Evolutionary conservation across 2,888 invertebrate genomes (phyloP).

Genomic region (Drosophila aldrichi): DNA sequence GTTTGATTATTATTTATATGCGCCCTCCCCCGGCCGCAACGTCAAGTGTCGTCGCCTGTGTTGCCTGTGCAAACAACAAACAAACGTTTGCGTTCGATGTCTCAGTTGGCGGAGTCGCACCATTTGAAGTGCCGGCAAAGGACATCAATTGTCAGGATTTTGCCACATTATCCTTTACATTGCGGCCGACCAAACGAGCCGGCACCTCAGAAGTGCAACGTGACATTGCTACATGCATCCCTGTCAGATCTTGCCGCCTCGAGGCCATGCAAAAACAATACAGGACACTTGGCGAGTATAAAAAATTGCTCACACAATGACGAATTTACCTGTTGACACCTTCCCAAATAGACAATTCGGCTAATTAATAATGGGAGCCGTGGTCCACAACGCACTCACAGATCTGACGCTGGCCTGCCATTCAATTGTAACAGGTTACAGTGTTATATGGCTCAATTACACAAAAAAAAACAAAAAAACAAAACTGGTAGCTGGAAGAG

Average conservation of each 20-base stretch:
- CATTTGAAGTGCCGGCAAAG: constrained; percentile 74
- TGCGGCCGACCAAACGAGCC: constrained; percentile 52
- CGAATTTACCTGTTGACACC: constrained; percentile 82
- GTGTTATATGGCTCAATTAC: constrained; percentile 58
- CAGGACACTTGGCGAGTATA: constrained; percentile 31
- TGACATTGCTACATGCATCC: constrained; percentile 73
- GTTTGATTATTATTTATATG: constrained; percentile 76
- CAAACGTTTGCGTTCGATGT: constrained; percentile 40
- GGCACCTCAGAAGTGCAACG: constrained; percentile 70
- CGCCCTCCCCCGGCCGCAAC: constrained; percentile 53
- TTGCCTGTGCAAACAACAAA: constrained; percentile 67
- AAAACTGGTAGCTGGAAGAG: constrained; percentile 23
- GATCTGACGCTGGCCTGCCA: constrained; percentile 17
- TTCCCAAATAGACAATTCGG: constrained; percentile 73
- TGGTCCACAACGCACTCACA: constrained; percentile 24
- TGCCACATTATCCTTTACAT: constrained; percentile 81
- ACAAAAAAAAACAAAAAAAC: neutral
- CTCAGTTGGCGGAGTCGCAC: constrained; percentile 33
- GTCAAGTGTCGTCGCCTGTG: constrained; percentile 61
- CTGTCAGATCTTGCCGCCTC: constrained; percentile 63
- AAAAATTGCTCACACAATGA: constrained; percentile 67
- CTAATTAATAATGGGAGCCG: constrained; percentile 70
- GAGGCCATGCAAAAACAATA: constrained; percentile 61
- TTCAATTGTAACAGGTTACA: constrained; percentile 73
- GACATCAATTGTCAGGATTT: constrained; percentile 79